These are phyloP conservation scores for Neotoxoptera formosana DNA, from an alignment of 1,140 invertebrate species.

Conservation along the genomic window DNA sequence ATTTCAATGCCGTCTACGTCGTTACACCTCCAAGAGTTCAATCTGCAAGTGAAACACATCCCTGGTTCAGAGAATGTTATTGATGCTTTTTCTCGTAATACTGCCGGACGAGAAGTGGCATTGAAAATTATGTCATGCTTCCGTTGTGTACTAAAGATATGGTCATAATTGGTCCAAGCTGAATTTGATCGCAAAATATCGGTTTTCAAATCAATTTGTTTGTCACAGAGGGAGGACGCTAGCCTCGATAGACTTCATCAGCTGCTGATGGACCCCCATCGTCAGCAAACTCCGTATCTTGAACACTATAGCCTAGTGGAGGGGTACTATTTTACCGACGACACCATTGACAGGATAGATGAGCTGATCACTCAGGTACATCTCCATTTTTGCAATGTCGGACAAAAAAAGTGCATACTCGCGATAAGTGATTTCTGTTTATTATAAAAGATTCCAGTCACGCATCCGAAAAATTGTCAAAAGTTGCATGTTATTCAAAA, in stretches of 20 bases:
- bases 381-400: neutral
- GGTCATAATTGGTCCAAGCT: neutral
- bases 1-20: neutral
- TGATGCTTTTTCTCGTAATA: neutral
- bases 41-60: neutral
- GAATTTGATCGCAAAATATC: neutral
- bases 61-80: neutral
- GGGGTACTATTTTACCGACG: neutral
- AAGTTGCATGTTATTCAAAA: neutral
- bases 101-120: neutral
- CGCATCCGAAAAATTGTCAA: neutral
- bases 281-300: neutral
- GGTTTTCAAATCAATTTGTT: neutral
- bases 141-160: too few relatives aligned
- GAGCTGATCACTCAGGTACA: neutral
- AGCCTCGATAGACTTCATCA: too few relatives aligned
- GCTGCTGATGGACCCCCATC: neutral
- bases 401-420: neutral
- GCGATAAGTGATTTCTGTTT: neutral
- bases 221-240: neutral
- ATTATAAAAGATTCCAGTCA: neutral
- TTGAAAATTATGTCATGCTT: neutral
- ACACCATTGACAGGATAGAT: neutral
- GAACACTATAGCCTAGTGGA: neutral
- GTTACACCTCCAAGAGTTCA: neutral